Conservation (phyloP, 2,113 vertebrate genomes). For the Pelecanoides urinatrix region DNA sequence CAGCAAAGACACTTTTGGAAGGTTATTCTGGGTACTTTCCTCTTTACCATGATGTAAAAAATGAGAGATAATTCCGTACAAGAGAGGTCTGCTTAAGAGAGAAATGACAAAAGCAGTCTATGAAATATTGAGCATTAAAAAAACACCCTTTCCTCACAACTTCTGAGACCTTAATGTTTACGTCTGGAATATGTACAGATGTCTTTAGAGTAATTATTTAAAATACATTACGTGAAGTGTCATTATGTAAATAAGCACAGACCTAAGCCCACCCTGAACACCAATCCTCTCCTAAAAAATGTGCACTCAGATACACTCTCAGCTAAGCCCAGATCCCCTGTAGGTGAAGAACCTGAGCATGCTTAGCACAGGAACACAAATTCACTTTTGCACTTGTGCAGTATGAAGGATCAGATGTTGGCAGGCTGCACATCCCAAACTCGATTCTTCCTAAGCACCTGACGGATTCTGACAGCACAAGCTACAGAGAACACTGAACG, state of each 20-base stretch:
- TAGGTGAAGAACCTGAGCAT: accelerated
- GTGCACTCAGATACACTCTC: neutral
- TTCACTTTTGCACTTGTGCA: neutral
- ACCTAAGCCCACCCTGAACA: neutral
- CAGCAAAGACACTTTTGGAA: conserved; percentile 64
- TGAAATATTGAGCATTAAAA: neutral
- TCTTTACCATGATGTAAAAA: conserved; percentile 77
- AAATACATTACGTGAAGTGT: neutral
- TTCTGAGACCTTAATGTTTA: neutral
- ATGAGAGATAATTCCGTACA: conserved; percentile 89
- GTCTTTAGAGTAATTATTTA: neutral
- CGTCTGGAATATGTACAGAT: neutral
- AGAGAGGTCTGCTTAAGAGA: conserved; percentile 82
- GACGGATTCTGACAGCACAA: neutral
- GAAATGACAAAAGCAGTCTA: neutral
- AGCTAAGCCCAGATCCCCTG: neutral
- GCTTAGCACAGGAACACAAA: neutral
- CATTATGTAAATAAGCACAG: neutral
- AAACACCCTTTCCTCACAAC: neutral
- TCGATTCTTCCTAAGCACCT: neutral
- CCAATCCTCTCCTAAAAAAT: neutral
- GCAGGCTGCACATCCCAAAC: neutral
- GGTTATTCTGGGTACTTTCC: conserved; percentile 60
- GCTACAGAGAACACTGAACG: accelerated
- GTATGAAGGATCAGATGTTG: neutral